These are phyloP conservation scores for Seriola quinqueradiata DNA, from an alignment of 2,113 vertebrate genomes.

Conservation along the genomic window DNA sequence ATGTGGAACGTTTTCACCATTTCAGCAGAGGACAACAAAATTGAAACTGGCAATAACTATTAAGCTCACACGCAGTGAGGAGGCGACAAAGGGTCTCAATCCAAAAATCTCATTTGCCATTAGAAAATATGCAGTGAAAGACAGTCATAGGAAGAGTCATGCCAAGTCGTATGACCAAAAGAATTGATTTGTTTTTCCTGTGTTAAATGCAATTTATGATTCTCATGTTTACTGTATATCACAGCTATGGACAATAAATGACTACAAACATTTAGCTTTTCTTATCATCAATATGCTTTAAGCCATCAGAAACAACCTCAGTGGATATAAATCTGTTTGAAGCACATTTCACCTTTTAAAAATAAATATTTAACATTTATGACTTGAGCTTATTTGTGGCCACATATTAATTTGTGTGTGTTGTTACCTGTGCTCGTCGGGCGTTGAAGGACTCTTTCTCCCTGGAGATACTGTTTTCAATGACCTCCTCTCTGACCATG, in stretches of 20 bases:
- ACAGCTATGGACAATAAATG: no score
- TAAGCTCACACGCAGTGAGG: neutral
- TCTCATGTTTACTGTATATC: no score
- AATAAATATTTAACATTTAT: no score
- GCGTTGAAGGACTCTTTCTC: slow-evolving; percentile 98
- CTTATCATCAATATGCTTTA: no score
- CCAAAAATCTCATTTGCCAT: neutral
- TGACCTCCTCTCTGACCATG: slow-evolving; percentile 92
- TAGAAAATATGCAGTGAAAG: neutral
- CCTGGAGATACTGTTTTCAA: slow-evolving; percentile 95
- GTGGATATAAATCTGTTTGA: no score
- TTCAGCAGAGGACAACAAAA: neutral
- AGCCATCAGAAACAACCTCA: no score
- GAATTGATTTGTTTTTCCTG: fast-evolving
- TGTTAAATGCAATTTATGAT: neutral
- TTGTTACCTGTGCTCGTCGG: slow-evolving; percentile 93
- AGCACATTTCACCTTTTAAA: no score
- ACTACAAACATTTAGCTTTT: no score
- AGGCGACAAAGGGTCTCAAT: neutral
- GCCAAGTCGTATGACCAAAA: neutral
- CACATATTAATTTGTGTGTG: neutral
- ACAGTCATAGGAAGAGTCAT: neutral
- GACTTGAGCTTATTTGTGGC: neutral
- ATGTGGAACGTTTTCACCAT: neutral
- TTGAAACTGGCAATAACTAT: neutral